Base-by-base conservation (phyloP, 1,140 invertebrate genomes). In the Gryon sp. region DNA sequence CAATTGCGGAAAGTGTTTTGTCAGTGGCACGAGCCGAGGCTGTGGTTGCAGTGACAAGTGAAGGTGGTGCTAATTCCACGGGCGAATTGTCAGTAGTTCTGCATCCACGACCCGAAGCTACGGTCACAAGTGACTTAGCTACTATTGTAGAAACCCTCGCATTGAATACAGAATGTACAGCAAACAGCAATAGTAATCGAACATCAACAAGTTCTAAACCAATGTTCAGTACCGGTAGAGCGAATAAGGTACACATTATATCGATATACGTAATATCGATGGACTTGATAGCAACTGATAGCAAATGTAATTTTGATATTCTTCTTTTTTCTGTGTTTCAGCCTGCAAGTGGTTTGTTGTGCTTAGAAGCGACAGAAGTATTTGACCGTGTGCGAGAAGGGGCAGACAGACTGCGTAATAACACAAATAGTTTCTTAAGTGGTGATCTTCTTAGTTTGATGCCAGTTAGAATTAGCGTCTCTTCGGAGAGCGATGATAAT, bases 1-100 rank as follows among this genome's bases (percentile, higher is more conserved):
- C 95, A 32, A 95, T 98, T 79, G 94, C 96, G 3, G 96, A 98
- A 80, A 94, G 91, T 83, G 92, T 97, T 62, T 88, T 97, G 40
- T 95, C 93, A 28, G 93, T 96, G 55, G 94, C 95, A 8, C 93
- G 94, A 43, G 92, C 93, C 2, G 94, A 95, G 84, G 93, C 94
- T 20, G 90, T 92, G 16, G 91, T 93, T 9, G 90, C 91, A 34
- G 91, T 92, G 0, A 91, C 90, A 4, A 89, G 89, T 12, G 90
- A 91, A 85, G 89, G 88, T 34, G 90, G 90, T 63, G 89, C 88
- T n/a, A 90, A 88, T 65, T 85, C 85, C 4, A 83, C 86, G 1
- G 86, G 88, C 0, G 91, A 92, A 83, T 79, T 92, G 16, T 91
- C 90, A 0, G 90, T 91, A 12, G 90, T 91, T 43, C 87, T 92